Evolutionary conservation across 2,888 invertebrate genomes (phyloP), one percentile per base, ranked within the genome.

Genomic region (Sminthurinus aureus): DNA sequence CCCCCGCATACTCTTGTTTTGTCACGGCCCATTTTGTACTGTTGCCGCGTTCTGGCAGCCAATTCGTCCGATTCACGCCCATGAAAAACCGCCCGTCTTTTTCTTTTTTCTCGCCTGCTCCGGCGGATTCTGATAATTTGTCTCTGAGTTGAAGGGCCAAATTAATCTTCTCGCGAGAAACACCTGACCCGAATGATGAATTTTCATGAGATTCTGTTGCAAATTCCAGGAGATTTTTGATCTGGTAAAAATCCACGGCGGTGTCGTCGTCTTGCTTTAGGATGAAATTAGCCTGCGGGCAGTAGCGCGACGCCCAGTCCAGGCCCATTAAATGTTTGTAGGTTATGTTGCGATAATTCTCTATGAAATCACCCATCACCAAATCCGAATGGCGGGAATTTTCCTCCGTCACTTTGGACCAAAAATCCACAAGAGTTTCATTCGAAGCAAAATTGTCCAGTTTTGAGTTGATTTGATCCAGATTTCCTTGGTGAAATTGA

Each of bases 201-300:
- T 18, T 15, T 18, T 15, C 38, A 15, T 13, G 50, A 66, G 66
- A 66, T 66, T 15, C 15, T 6, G 15, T 20, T 6, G 20, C 66
- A n/a, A n/a, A n/a, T 6, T n/a, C 13, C 15, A 93, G 88, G 75
- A 92, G 89, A 9, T 90, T 89, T 9, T 91, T 89, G 52, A 94
- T 90, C 86, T 92, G 92, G 87, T 93, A 93, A 38, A 95, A 90
- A 90, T 95, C 94, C 24, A 94, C 92, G 4, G 94, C 93, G 75
- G 94, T 94, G 89, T 96, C 96, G 89, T 96, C 96, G 89, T 96
- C 96, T 90, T 95, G 93, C 92, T 96, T 96, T 52, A 96, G 91
- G 51, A 96, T 91, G 88, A 92, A 95, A 83, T 92, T 91, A 0
- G 93, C 92, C 15, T 91, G 90, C 0, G 89, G 89, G 89, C 96